Evolutionary conservation across 2,888 invertebrate genomes (phyloP), one percentile per base, ranked within the genome.

Genomic region (Rhyacophila evoluta): DNA sequence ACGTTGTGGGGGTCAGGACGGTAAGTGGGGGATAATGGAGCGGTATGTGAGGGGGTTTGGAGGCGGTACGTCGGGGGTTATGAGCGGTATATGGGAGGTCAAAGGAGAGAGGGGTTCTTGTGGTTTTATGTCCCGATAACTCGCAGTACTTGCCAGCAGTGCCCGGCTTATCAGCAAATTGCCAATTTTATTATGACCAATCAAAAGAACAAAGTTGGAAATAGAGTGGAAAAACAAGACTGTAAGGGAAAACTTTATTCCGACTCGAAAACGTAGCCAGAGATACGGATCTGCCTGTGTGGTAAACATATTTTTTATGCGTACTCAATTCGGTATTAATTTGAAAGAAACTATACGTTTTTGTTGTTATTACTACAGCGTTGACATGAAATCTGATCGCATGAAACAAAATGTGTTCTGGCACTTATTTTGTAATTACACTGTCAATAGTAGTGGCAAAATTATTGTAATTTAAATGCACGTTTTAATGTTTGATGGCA

Each of bases 181-280:
- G 79, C 77, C 81, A 80, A 82, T 82, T 82, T 82, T 80, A 82
- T 82, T 82, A 82, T 80, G 80, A 80, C 81, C 79, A 81, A 81
- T 81, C 80, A 81, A 81, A 81, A 81, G 81, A 81, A 81, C 79
- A 81, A 81, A 81, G 78, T 81, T 80, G 77, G 74, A 73, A 78
- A 71, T 69, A 27, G 80, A 78, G 77, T 72, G 79, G 77, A 74
- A 75, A 78, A 81, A 79, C 79, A 82, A 80, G 79, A 78, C 75
- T 75, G 41, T 10, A 73, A 75, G 74, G 79, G 72, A 33, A 75
- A 81, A 81, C 73, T 79, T 79, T 77, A 77, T 79, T 79, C 78
- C 72, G 71, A 81, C 69, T 81, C 67, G 33, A 68, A 33, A 76
- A 74, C 74, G 77, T 76, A 67, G 68, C 38, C 67, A 41, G 68